These are phyloP conservation scores for Cheilosia urbana DNA, from an alignment of 2,888 invertebrate species.

Conservation along the genomic window DNA sequence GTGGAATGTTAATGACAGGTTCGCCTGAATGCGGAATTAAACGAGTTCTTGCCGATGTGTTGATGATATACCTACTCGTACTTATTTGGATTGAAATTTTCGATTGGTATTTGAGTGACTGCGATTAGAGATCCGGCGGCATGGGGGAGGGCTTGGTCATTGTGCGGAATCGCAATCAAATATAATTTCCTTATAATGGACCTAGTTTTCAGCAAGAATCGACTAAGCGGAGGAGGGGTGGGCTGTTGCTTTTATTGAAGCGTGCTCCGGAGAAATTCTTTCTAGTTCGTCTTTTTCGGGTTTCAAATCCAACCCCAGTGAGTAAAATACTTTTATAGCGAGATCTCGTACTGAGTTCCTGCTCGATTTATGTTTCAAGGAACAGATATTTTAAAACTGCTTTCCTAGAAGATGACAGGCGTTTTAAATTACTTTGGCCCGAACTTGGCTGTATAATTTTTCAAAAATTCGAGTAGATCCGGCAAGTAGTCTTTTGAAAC, in stretches of 20 bases:
- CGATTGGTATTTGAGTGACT: conserved; percentile 30
- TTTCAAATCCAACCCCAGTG: too few species aligned
- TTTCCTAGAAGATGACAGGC: too few species aligned
- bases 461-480: too few species aligned
- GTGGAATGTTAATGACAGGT: conserved; percentile 55
- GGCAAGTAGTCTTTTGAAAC: too few species aligned
- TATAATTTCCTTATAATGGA: conserved; percentile 41
- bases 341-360: too few species aligned
- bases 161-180: conserved; percentile 1
- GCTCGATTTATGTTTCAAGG: too few species aligned
- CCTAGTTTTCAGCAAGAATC: conserved; percentile 20
- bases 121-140: not conserved
- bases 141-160: not conserved
- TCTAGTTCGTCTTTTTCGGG: too few species aligned
- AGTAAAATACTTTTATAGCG: too few species aligned
- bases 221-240: not conserved
- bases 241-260: not conserved
- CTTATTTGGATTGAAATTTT: conserved; percentile 26
- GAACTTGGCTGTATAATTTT: too few species aligned
- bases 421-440: too few species aligned
- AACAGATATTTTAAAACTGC: too few species aligned
- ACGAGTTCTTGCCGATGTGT: not conserved
- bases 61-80: conserved; percentile 14
- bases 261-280: too few species aligned
- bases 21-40: conserved; percentile 1